phyloP scores from a whole-genome alignment of 2,113 vertebrate genomes.

The Hydrochoerus hydrochaeris region DNA sequence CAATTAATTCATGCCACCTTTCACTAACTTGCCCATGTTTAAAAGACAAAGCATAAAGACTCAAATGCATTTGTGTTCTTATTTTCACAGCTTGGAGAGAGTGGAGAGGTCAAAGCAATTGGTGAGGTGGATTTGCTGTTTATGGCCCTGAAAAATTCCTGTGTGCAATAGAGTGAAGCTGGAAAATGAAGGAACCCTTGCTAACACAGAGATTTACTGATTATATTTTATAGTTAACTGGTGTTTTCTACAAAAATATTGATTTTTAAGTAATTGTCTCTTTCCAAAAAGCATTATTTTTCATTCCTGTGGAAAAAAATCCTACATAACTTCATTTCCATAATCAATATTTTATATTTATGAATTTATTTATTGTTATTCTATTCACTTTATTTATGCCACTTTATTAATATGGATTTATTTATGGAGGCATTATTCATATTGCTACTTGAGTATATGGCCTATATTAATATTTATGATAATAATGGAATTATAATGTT shows the following conservation, averaged over 20 bases:
- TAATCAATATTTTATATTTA: constrained; percentile 80
- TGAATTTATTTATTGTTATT: constrained; percentile 85
- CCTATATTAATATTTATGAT: constrained; percentile 71
- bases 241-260: constrained; percentile 3
- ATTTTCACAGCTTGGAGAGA: constrained; percentile 85
- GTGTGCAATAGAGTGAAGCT: constrained; percentile 47
- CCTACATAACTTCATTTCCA: constrained; percentile 28
- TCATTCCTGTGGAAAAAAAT: not conserved
- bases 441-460: constrained; percentile 56
- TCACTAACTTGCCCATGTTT: not conserved
- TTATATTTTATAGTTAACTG: constrained; percentile 28
- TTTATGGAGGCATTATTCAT: constrained; percentile 83
- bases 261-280: constrained; percentile 38
- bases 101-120: constrained; percentile 88
- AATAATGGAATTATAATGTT: constrained; percentile 52
- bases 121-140: constrained; percentile 90
- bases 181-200: constrained; percentile 65
- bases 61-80: constrained; percentile 40
- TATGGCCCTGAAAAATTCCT: constrained; percentile 76
- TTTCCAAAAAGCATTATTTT: not conserved
- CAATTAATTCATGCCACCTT: not conserved
- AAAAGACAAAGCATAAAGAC: not conserved
- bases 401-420: constrained; percentile 77
- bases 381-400: constrained; percentile 84
- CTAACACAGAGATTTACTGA: not conserved